phyloP scores from a whole-genome alignment of 2,888 invertebrate genomes.

The Pristionchus exspectatus region DNA sequence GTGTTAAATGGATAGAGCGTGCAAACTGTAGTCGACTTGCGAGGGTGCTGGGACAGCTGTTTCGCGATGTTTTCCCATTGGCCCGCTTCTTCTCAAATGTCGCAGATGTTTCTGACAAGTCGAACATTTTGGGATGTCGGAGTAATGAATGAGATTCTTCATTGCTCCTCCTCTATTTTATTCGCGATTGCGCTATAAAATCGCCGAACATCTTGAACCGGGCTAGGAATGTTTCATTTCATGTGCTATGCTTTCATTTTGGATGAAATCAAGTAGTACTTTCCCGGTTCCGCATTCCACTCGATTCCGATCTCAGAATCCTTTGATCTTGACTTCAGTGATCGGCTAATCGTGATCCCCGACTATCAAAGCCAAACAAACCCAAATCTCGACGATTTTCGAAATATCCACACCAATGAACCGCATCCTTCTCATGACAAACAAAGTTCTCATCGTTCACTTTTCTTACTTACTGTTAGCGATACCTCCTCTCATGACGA shows the following conservation, averaged over 20 bases:
- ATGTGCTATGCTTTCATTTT: no score
- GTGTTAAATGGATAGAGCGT: neutral
- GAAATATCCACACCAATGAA: conserved; percentile 21
- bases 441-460: conserved; percentile 14
- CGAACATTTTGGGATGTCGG: neutral
- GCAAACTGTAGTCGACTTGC: neutral
- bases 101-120: conserved; percentile 24
- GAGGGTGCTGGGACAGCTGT: neutral
- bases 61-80: neutral
- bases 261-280: neutral
- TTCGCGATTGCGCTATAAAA: neutral
- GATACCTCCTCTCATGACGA: conserved; percentile 1
- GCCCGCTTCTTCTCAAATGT: neutral
- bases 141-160: neutral
- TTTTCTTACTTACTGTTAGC: conserved; percentile 45
- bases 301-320: neutral
- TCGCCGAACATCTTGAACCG: no score
- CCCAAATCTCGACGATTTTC: conserved; percentile 1
- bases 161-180: neutral
- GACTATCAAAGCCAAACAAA: conserved; percentile 15
- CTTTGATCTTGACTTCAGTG: conserved; percentile 18
- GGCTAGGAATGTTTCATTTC: neutral
- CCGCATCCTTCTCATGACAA: neutral
- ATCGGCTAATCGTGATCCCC: neutral
- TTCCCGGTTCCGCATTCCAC: neutral